Percentiles rank a stretch among this genome's conserved stretches.
These are phyloP conservation scores for Rhyacophila evoluta DNA, from an alignment of 2,888 invertebrate species.

Conservation along the genomic window DNA sequence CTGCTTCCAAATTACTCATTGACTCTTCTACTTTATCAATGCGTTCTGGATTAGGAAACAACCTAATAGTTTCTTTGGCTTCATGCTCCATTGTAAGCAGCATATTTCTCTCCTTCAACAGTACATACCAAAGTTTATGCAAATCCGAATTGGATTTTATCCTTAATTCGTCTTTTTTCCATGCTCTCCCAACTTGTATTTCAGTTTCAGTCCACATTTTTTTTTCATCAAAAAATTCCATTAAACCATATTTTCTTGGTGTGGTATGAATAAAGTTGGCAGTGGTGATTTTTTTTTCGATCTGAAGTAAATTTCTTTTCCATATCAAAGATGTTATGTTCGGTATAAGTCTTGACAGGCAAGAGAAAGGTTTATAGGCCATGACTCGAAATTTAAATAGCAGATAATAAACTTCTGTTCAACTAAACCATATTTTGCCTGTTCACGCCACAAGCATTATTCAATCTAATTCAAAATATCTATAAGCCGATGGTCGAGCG, in stretches of 20 bases:
- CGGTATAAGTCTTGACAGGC: neutral
- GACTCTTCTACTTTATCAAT: slow-evolving; percentile 94
- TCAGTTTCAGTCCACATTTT: slow-evolving; percentile 85
- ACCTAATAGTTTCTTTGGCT: slow-evolving; percentile 72
- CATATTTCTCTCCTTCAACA: slow-evolving; percentile 98
- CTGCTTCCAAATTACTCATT: slow-evolving; percentile 92
- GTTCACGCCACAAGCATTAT: too few relatives aligned
- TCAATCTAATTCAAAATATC: too few relatives aligned
- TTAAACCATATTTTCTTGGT: slow-evolving; percentile 67
- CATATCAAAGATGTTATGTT: neutral
- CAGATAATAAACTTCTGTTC: neutral
- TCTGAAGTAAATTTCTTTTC: neutral
- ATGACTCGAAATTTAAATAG: neutral
- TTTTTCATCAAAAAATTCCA: slow-evolving; percentile 91
- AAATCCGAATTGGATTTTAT: slow-evolving; percentile 95
- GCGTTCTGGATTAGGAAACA: slow-evolving; percentile 93
- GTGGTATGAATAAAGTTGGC: slow-evolving; percentile 61
- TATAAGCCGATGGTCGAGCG: too few relatives aligned
- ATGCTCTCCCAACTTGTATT: slow-evolving; percentile 86
- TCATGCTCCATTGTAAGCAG: slow-evolving; percentile 94
- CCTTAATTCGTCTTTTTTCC: slow-evolving; percentile 91
- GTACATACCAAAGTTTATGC: slow-evolving; percentile 93
- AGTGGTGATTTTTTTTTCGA: neutral
- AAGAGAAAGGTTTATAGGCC: neutral
- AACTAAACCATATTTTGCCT: too few relatives aligned